These are phyloP conservation scores for Penaeus japonicus DNA, from an alignment of 1,140 invertebrate species.

Conservation along the genomic window DNA sequence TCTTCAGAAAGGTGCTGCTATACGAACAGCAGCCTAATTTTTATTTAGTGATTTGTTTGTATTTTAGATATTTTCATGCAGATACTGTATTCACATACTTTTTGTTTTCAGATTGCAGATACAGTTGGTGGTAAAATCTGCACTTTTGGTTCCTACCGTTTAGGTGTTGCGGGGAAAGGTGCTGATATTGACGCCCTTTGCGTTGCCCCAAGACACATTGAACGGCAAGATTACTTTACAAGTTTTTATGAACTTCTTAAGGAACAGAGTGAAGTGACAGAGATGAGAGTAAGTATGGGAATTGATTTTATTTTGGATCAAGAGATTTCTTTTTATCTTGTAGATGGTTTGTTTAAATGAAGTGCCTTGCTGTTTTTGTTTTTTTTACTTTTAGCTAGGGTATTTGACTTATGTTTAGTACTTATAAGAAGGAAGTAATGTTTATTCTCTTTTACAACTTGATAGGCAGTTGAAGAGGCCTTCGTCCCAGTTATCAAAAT, in stretches of 20 bases:
- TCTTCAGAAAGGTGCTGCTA: background rate
- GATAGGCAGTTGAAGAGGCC: slow-evolving; percentile 92
- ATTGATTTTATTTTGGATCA: no score
- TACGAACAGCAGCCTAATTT: no score
- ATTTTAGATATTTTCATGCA: no score
- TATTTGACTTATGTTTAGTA: no score
- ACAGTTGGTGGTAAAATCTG: slow-evolving; percentile 95
- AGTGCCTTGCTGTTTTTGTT: no score
- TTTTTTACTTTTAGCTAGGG: no score
- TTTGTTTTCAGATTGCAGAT: slow-evolving; percentile 61
- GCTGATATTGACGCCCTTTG: slow-evolving; percentile 99
- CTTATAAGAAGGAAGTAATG: background rate
- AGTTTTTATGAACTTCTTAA: slow-evolving; percentile 93
- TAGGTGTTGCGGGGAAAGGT: slow-evolving; percentile 95
- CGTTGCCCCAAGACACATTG: slow-evolving; percentile 95
- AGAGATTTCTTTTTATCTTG: background rate
- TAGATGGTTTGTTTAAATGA: background rate
- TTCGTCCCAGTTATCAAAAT: slow-evolving; percentile 99
- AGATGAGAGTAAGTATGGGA: slow-evolving; percentile 73
- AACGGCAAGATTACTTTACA: slow-evolving; percentile 91
- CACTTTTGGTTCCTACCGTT: slow-evolving; percentile 94
- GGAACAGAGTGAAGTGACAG: slow-evolving; percentile 85
- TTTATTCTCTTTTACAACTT: slow-evolving; percentile 18
- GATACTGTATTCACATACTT: no score
- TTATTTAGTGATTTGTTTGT: no score